Base-by-base conservation (phyloP, 2,797 vertebrate genomes). In the Monodelphis domestica region DNA sequence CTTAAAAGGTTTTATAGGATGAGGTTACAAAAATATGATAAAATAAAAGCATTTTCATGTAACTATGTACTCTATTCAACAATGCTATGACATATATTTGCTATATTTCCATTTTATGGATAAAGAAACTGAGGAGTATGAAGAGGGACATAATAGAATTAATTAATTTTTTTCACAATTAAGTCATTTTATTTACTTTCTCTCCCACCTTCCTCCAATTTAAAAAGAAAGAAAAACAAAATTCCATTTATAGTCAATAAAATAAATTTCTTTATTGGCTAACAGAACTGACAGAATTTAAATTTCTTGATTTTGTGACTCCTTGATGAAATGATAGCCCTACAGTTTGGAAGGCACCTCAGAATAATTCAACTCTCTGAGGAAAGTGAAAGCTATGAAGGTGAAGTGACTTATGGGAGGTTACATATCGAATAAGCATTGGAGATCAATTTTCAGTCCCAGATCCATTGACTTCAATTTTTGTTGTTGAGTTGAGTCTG, bases 1-100 rank as follows among this genome's bases (percentile, higher is more conserved):
- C 54, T 94, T 90, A 90, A 95, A 94, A 88, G 50, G 52, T 84
- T 96, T 89, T 87, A 10, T 33, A 88, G 57, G 59, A 3, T 28
- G 56, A 93, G 87, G 90, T 88, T 91, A 55, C 51, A 53, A 17
- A 70, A 50, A 52, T 88, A 94, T 92, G 90, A 90, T 57, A 92
- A 89, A 56, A 50, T 29, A 9, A 92, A 91, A 59, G 29, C 15
- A 9, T 17, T 89, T n/a, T 56, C 70, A 12, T 70, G 26, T 30
- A 87, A 56, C 33, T 45, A 33, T 53, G n/a, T 21, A 9, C 45
- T 87, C 54, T 38, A 21, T 84, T 21, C 45, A 84, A 63, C 15
- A 54, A 5, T 0, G 38, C 15, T 9, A 3, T 52, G 38, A 70
- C 87, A 57, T 57, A 30, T 3, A 0, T 63, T 30, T 57, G 84